Evolutionary conservation across 1,140 invertebrate genomes (phyloP).

Genomic region (Fragariocoptes setiger): DNA sequence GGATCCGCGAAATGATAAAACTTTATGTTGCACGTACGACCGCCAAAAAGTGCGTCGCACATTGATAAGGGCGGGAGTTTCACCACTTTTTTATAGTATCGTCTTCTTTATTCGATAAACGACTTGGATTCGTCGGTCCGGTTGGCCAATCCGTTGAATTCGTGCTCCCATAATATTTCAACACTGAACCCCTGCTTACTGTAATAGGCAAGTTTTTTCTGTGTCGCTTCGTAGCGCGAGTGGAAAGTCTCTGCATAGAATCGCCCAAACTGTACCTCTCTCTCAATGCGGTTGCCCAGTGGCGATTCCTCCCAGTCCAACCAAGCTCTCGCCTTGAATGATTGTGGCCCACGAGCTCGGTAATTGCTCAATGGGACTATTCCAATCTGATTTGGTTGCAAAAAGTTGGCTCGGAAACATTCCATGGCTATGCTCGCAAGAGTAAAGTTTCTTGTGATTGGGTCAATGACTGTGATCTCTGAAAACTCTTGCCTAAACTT

Average conservation of each 20-base stretch:
- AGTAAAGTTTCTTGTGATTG: slow-evolving; percentile 1
- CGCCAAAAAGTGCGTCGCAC: background rate
- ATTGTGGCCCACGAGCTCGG: background rate
- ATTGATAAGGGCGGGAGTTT: background rate
- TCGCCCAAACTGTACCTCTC: slow-evolving; percentile 1
- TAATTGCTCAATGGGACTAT: background rate
- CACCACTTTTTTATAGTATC: background rate
- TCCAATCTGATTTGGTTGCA: background rate
- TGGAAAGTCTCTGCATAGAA: slow-evolving; percentile 1
- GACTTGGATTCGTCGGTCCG: background rate
- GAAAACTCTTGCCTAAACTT: too few relatives aligned
- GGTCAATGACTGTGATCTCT: slow-evolving; percentile 3
- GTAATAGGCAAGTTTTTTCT: background rate
- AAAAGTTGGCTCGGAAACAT: background rate
- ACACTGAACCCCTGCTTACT: background rate
- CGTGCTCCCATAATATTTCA: slow-evolving; percentile 1
- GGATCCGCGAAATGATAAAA: background rate
- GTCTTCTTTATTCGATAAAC: background rate
- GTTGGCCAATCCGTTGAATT: background rate
- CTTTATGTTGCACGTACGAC: background rate
- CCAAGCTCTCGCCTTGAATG: slow-evolving; percentile 1
- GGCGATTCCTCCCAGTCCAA: background rate
- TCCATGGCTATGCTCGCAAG: slow-evolving; percentile 1
- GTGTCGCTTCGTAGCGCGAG: background rate
- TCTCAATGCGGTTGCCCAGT: background rate